Evolutionary conservation across 2,888 invertebrate genomes (phyloP), one percentile per base, ranked within the genome.

Genomic region (Cryptocephalus primarius): DNA sequence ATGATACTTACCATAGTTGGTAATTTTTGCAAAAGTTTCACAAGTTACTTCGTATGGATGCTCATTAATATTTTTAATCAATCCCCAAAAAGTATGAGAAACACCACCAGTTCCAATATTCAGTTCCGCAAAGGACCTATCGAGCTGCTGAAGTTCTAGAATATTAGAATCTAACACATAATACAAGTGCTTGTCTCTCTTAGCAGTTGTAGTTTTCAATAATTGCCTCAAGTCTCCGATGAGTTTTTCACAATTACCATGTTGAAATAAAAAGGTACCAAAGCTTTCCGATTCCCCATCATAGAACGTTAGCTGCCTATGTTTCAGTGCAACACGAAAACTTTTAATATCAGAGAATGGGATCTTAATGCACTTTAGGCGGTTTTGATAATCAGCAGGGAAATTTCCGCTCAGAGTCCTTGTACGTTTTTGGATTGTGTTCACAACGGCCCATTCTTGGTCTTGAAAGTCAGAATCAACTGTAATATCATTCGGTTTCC

Each of bases 21-120:
- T 85, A 22, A 93, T 77, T 71, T 90, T 91, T 22, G 89, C 84
- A 69, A 93, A 89, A 1, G 89, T 85, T 60, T 86, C 87, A 73
- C 90, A 67, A 0, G 91, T 86, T 1, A 88, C 84, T 62, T 85
- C 86, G 62, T 87, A 87, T 0, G 93, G 91, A 61, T 88, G 76
- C 48, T 79, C 73, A 53, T 76, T 77, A 47, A 79, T 70, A 62
- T 76, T 77, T 55, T 72, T 73, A 14, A 79, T 69, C 57, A 80
- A 72, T 49, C 73, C 75, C 84, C 84, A 85, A 0, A 83, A 79
- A 8, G 79, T 78, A 0, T 79, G 76, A 44, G 78, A 78, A 36
- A 11, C 32, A 1, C 33, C 33, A 58, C 86, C 85, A 12, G 80
- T 78, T 63, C 87, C 86, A 49, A 95, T 77, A 62, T 91, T 83